phyloP scores from a whole-genome alignment of 2,888 invertebrate genomes.

The Agriopis aurantiaria region DNA sequence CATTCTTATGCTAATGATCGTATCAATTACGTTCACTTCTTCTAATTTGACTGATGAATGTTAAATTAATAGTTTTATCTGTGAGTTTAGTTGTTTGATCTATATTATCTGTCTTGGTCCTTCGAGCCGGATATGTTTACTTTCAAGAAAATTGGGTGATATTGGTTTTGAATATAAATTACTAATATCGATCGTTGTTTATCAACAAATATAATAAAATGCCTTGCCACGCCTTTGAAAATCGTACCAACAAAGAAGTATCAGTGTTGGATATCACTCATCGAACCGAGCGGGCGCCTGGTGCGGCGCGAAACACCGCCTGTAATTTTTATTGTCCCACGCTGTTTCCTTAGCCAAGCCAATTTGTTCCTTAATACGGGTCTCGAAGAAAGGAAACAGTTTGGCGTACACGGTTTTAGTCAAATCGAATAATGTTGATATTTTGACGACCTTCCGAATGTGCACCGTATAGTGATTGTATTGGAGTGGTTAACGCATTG shows the following conservation, averaged over 20 bases:
- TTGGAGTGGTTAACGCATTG: slow-evolving; percentile 76
- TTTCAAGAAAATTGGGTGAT: slow-evolving; percentile 24
- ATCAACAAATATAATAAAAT: slow-evolving; percentile 33
- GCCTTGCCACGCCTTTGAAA: slow-evolving; percentile 59
- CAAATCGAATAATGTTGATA: slow-evolving; percentile 79
- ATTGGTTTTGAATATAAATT: slow-evolving; percentile 29
- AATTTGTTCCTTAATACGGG: slow-evolving; percentile 72
- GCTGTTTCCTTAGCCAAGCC: slow-evolving; percentile 57
- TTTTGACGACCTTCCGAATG: slow-evolving; percentile 72
- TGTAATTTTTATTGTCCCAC: slow-evolving; percentile 80
- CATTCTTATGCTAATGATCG: slow-evolving; percentile 63
- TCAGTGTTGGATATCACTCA: slow-evolving; percentile 75
- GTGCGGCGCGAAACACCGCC: slow-evolving; percentile 72
- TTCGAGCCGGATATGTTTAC: slow-evolving; percentile 27
- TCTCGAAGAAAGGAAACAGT: slow-evolving; percentile 66
- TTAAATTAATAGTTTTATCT: slow-evolving; percentile 30
- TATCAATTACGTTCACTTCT: slow-evolving; percentile 63
- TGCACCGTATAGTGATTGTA: slow-evolving; percentile 73
- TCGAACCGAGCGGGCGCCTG: slow-evolving; percentile 70
- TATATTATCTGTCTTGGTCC: slow-evolving; percentile 16
- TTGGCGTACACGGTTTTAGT: slow-evolving; percentile 63
- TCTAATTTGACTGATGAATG: slow-evolving; percentile 53
- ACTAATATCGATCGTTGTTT: slow-evolving; percentile 26
- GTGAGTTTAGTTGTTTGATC: slow-evolving; percentile 10
- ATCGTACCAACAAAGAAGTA: slow-evolving; percentile 73